Evolutionary conservation across 2,797 vertebrate species (phyloP).

Genomic region (Telmatherina bonti): DNA sequence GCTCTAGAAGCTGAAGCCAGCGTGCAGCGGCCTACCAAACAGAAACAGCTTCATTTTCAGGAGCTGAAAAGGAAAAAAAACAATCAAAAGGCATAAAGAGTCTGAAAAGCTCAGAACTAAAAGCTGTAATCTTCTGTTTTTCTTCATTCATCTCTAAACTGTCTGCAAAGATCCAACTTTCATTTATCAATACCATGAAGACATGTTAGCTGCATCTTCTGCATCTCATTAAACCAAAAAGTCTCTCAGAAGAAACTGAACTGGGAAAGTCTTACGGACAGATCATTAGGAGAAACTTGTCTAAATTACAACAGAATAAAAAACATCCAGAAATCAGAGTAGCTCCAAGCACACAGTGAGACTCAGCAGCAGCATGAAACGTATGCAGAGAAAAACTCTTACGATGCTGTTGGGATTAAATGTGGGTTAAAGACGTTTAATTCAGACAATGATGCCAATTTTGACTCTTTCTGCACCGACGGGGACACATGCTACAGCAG

Average conservation of each 20-base stretch:
- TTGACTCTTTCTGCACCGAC: slow-evolving; percentile 41
- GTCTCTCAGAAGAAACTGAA: slow-evolving; percentile 41
- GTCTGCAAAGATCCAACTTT: slow-evolving; percentile 36
- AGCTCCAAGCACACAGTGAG: slow-evolving; percentile 27
- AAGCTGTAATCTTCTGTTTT: slow-evolving; percentile 10
- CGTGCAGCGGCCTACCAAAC: not conserved
- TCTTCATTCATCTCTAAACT: slow-evolving; percentile 23
- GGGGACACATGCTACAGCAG: slow-evolving; percentile 33
- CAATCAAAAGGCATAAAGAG: not conserved
- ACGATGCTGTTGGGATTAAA: slow-evolving; percentile 65
- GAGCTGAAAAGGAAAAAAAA: no score
- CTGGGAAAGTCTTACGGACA: slow-evolving; percentile 40
- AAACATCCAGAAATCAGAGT: slow-evolving; percentile 29
- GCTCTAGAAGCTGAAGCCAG: no score
- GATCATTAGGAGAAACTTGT: slow-evolving; percentile 32
- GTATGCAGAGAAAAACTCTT: slow-evolving; percentile 46
- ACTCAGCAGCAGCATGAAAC: slow-evolving; percentile 18
- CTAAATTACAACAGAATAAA: slow-evolving; percentile 21
- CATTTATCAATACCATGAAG: slow-evolving; percentile 41
- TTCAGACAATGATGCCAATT: slow-evolving; percentile 57
- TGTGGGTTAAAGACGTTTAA: no score
- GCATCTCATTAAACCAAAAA: slow-evolving; percentile 42
- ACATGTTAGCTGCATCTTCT: slow-evolving; percentile 28
- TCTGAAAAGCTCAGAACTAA: slow-evolving; percentile 12
- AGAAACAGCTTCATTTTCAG: not conserved